A percentile compares a stretch with the other conserved stretches of the same genome.
Evolutionary conservation across 2,113 vertebrate species (phyloP).

Genomic region (Octodon degus): DNA sequence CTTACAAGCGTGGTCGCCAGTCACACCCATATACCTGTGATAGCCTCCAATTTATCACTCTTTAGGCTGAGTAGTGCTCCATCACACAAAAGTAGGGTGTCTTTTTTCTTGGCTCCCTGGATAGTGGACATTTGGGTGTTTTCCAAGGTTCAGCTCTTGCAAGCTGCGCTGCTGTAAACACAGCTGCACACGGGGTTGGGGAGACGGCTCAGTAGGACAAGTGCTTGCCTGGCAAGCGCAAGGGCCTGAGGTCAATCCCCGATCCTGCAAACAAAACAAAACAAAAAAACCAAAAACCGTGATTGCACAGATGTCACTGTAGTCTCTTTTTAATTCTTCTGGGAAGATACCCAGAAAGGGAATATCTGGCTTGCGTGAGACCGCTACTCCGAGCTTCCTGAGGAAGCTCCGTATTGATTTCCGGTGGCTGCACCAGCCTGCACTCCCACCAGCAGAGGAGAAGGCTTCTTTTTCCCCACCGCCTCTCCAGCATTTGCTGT

Average conservation of each 20-base stretch:
- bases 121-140: neutral
- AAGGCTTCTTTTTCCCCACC: neutral
- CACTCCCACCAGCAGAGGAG: neutral
- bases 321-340: neutral
- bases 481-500: neutral
- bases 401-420: neutral
- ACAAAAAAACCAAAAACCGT: neutral
- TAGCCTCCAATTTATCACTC: neutral
- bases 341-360: neutral
- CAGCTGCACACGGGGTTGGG: no score
- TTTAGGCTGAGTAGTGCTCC: neutral
- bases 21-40: neutral
- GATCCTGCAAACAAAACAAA: no score
- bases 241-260: no score
- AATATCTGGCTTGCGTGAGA: neutral
- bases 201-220: no score
- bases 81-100: neutral
- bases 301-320: neutral
- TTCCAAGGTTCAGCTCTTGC: neutral
- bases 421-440: no score
- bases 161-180: neutral
- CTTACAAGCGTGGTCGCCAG: neutral
- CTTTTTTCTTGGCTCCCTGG: neutral
- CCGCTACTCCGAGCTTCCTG: neutral
- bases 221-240: no score